phyloP scores from a whole-genome alignment of 2,797 vertebrate species.

The Mormyrus proboscirostris region DNA sequence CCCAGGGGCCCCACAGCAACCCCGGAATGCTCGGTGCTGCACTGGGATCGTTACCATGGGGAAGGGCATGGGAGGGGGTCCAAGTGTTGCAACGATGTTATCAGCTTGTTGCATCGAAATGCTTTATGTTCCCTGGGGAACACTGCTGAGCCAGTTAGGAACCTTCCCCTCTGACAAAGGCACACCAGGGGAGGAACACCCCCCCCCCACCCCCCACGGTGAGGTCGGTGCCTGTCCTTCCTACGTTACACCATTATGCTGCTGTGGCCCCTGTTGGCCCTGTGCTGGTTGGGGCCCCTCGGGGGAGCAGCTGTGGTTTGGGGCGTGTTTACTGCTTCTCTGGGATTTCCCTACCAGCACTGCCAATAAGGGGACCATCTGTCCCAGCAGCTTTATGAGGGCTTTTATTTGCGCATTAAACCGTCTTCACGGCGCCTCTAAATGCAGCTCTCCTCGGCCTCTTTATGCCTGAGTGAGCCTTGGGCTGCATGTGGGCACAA shows the following conservation, averaged over 20 bases:
- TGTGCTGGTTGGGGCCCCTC: neutral
- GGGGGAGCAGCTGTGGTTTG: neutral
- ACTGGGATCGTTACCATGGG: neutral
- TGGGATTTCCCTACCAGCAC: neutral
- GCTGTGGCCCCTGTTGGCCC: neutral
- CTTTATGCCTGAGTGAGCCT: neutral
- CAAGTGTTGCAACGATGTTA: neutral
- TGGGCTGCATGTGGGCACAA: neutral
- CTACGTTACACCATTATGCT: neutral
- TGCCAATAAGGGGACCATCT: slow-evolving; percentile 3
- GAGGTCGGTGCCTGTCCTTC: too few species aligned
- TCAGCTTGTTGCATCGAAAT: neutral
- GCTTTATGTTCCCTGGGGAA: neutral
- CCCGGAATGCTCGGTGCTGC: neutral
- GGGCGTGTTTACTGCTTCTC: neutral
- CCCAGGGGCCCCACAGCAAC: neutral
- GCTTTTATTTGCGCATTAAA: neutral
- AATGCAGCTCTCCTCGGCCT: neutral
- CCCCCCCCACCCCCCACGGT: neutral
- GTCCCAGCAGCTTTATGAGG: neutral
- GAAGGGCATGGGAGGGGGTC: neutral
- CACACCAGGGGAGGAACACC: neutral
- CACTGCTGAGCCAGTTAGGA: neutral
- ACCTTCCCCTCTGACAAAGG: neutral
- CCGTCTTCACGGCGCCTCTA: neutral